Evolutionary conservation across 2,888 invertebrate genomes (phyloP).

Genomic region (Cerastis leucographa): DNA sequence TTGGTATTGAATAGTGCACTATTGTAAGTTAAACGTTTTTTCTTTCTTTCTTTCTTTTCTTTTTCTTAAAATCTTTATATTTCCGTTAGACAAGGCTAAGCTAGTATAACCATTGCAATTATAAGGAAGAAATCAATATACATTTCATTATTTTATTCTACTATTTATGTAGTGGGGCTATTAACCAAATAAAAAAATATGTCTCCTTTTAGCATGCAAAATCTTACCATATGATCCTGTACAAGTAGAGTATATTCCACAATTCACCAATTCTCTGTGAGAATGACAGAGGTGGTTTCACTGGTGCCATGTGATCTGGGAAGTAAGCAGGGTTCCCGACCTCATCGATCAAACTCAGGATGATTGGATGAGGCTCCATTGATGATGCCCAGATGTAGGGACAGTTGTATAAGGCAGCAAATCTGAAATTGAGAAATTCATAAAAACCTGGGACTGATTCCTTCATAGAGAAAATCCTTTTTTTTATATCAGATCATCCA

Average conservation of each 20-base stretch:
- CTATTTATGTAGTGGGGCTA: too few relatives aligned
- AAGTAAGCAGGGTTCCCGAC: slow-evolving; percentile 77
- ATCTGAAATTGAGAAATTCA: slow-evolving; percentile 39
- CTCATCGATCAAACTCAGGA: slow-evolving; percentile 73
- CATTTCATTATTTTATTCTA: too few relatives aligned
- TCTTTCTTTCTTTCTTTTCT: too few relatives aligned
- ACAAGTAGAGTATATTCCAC: slow-evolving; percentile 49
- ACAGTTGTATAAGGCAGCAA: slow-evolving; percentile 64
- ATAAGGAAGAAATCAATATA: too few relatives aligned
- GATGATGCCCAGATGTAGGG: slow-evolving; percentile 74
- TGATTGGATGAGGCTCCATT: slow-evolving; percentile 70
- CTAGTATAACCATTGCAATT: too few relatives aligned
- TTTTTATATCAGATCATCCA: background rate
- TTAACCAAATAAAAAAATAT: too few relatives aligned
- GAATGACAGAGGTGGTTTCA: slow-evolving; percentile 70
- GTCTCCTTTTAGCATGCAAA: background rate
- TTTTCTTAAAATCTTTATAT: too few relatives aligned
- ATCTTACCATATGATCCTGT: slow-evolving; percentile 47
- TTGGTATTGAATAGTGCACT: too few relatives aligned
- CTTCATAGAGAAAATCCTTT: background rate
- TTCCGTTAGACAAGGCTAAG: too few relatives aligned
- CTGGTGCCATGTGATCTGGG: slow-evolving; percentile 62
- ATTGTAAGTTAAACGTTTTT: too few relatives aligned
- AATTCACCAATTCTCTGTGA: slow-evolving; percentile 66
- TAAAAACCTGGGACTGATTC: background rate